Conservation (phyloP, 2,797 vertebrate genomes). For the Brachyalestes nurse region DNA sequence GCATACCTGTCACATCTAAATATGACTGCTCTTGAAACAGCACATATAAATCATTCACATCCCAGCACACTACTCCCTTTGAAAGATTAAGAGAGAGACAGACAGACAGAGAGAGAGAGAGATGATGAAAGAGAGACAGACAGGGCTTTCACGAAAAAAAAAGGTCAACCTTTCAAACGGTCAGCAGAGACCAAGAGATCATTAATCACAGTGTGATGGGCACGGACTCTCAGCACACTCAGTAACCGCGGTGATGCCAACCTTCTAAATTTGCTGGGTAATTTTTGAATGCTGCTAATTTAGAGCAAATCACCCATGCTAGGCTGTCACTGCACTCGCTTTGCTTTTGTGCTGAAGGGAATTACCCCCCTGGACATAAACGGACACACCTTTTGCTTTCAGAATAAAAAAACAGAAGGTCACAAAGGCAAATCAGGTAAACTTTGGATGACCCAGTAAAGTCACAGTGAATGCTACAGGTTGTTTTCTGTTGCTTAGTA, state of each 20-base stretch:
- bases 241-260: slow-evolving; percentile 9
- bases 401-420: background rate
- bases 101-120: slow-evolving; percentile 1
- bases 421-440: background rate
- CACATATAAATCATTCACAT: slow-evolving; percentile 49
- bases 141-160: slow-evolving; percentile 45
- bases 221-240: slow-evolving; percentile 15
- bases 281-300: slow-evolving; percentile 30
- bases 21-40: slow-evolving; percentile 39
- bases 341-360: background rate
- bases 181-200: slow-evolving; percentile 34
- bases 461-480: background rate
- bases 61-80: slow-evolving; percentile 27
- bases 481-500: background rate
- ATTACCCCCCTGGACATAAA: background rate
- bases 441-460: background rate
- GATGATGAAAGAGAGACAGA: slow-evolving; percentile 22
- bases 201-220: slow-evolving; percentile 57
- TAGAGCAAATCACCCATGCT: slow-evolving; percentile 3
- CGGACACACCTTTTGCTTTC: background rate
- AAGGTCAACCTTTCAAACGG: slow-evolving; percentile 56
- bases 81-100: slow-evolving; percentile 9
- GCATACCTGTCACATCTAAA: slow-evolving; percentile 40
- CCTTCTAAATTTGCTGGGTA: background rate
- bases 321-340: background rate